These are phyloP conservation scores for Arctia plantaginis DNA, from an alignment of 2,888 invertebrate species.

Conservation along the genomic window DNA sequence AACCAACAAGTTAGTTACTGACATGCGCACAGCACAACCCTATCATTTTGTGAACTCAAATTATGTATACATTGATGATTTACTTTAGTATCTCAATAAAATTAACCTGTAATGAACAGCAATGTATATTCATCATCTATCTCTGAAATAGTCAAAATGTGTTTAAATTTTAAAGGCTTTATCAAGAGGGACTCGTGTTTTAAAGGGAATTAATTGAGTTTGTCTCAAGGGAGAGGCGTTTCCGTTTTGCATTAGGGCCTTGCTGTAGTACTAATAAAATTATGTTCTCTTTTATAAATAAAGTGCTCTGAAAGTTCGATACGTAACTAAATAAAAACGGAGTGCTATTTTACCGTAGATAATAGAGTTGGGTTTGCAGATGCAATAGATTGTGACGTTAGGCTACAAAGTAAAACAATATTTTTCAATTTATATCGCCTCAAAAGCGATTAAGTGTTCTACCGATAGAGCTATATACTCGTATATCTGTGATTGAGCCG, in stretches of 20 bases:
- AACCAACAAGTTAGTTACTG: constrained; percentile 83
- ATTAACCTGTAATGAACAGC: constrained; percentile 24
- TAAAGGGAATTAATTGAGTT: constrained; percentile 84
- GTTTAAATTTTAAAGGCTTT: constrained; percentile 82
- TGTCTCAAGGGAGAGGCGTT: constrained; percentile 80
- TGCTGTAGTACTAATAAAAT: constrained; percentile 78
- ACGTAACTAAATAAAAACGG: constrained; percentile 36
- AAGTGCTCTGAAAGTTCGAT: constrained; percentile 55
- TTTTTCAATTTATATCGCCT: background rate
- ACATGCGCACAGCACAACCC: constrained; percentile 79
- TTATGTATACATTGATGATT: constrained; percentile 53
- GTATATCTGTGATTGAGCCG: background rate
- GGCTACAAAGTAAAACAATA: background rate
- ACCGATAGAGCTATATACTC: background rate
- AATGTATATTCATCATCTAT: constrained; percentile 40
- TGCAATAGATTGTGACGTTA: background rate
- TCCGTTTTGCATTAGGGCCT: constrained; percentile 81
- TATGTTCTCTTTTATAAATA: constrained; percentile 71
- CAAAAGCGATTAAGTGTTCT: background rate
- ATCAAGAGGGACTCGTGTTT: constrained; percentile 74
- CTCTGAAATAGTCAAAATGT: constrained; percentile 66
- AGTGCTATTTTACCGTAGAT: constrained; percentile 37
- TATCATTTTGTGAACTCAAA: constrained; percentile 54
- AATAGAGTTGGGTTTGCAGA: constrained; percentile 3
- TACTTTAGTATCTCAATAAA: constrained; percentile 28